Evolutionary conservation across 2,888 invertebrate genomes (phyloP), one percentile per base, ranked within the genome.

Genomic region (Caenorhabditis afra): DNA sequence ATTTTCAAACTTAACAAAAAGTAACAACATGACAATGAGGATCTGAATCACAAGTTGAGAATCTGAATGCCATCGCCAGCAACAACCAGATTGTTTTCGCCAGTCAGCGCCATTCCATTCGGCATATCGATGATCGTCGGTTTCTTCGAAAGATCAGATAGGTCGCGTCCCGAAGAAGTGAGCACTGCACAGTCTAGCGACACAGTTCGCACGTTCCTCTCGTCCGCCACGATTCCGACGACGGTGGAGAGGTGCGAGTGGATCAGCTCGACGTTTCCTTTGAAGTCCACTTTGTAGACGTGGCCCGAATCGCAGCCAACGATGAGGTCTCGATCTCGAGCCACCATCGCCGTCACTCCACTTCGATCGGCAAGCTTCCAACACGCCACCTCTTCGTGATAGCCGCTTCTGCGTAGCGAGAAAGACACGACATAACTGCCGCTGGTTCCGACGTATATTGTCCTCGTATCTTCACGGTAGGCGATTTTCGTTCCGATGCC

Each of bases 281-380:
- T 16, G 8, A 22, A 11, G 7, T 35, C 44, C 7, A 39, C 41
- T 18, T 29, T 41, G 37, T 59, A 65, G 3, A 74, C 74, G 49
- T 59, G 65, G 1, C 74, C 74, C 22, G 74, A 74, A 44, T 74
- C 74, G 35, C 58, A 74, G 7, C 74, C 74, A 29, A 74, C 22
- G 12, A 52, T 23, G 16, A 39, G 10, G 14, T 20, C 14, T 1
- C 22, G 22, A n/a, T 49, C 41, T 3, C 39, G 5, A 10, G 37
- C 14, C 1, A 44, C 35, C 5, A 74, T 29, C 2, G 74, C 39
- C 12, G 74, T 74, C 11, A 74, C 65, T 18, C 74, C 74, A 50
- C 65, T 65, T 22, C 74, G 50, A 37, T 74, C 74, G 0, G 37
- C 10, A 14, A 74, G 53, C 20, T 65, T 74, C 65, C 45, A 0